A percentile compares a stretch with the other conserved stretches of the same genome.
These are phyloP conservation scores for Falco punctatus DNA, from an alignment of 2,113 vertebrate species.

Conservation along the genomic window DNA sequence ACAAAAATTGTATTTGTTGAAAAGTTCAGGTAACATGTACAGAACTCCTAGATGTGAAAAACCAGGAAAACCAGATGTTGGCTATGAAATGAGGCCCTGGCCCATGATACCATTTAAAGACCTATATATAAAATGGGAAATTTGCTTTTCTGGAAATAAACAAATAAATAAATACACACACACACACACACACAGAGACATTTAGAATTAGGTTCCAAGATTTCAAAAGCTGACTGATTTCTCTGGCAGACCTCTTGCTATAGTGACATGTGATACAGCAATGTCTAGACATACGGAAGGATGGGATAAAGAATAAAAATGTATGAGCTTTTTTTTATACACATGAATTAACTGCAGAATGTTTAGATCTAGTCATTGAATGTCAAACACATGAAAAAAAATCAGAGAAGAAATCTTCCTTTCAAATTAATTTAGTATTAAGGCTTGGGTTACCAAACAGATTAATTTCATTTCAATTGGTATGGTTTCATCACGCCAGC, in stretches of 20 bases:
- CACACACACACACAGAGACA: neutral
- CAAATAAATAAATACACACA: too few species aligned
- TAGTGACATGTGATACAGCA: neutral
- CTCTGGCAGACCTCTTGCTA: neutral
- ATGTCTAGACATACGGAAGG: neutral
- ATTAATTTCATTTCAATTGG: neutral
- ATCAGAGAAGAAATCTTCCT: neutral
- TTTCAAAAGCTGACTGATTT: neutral
- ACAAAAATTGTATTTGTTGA: neutral
- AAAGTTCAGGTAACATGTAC: neutral
- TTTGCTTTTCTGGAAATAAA: neutral
- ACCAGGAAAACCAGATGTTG: neutral
- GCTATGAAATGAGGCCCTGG: neutral
- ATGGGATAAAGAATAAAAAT: neutral
- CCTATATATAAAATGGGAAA: neutral
- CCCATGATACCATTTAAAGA: neutral
- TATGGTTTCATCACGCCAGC: neutral
- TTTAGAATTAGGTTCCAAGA: neutral
- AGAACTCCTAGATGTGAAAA: neutral
- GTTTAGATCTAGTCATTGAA: neutral
- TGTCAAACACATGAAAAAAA: neutral
- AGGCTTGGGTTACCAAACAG: neutral
- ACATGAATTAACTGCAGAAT: neutral
- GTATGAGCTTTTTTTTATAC: neutral
- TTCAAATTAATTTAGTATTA: neutral